Evolutionary conservation across 1,140 invertebrate species (phyloP).

Genomic region (Vollenhovia emeryi): DNA sequence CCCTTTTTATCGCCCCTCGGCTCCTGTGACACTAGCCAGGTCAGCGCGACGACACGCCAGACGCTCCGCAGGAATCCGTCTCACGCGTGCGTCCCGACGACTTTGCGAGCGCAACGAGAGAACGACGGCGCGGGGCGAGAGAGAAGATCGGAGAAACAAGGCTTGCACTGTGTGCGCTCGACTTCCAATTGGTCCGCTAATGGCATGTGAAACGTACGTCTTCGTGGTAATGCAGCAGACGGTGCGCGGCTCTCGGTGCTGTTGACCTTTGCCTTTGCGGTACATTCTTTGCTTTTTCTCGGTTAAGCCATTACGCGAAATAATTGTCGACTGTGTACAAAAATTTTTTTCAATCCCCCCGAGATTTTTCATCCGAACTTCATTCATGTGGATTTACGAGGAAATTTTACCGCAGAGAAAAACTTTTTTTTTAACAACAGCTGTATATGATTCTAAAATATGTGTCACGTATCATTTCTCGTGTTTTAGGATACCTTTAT

Average conservation of each 20-base stretch:
- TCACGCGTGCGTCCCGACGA: slow-evolving; percentile 25
- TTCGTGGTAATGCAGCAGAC: slow-evolving; percentile 20
- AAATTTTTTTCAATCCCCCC: neutral
- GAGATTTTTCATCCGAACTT: neutral
- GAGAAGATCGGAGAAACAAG: slow-evolving; percentile 13
- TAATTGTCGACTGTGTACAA: neutral
- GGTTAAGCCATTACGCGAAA: neutral
- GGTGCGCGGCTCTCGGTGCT: neutral
- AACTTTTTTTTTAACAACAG: too few relatives aligned
- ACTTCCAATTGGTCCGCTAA: slow-evolving; percentile 43
- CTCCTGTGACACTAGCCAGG: slow-evolving; percentile 48
- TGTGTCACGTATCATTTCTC: neutral
- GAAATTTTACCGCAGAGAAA: neutral
- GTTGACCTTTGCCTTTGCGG: slow-evolving; percentile 11
- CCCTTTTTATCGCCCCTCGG: slow-evolving; percentile 32
- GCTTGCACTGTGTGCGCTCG: slow-evolving; percentile 20
- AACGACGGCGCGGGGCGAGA: neutral
- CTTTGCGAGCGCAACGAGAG: slow-evolving; percentile 14
- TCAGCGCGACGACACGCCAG: slow-evolving; percentile 43
- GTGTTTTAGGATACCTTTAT: neutral
- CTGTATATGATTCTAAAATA: too few relatives aligned
- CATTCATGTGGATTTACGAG: neutral
- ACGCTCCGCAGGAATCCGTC: slow-evolving; percentile 43
- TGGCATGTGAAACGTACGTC: slow-evolving; percentile 39
- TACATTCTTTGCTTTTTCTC: neutral